Percentiles rank a stretch among this genome's conserved stretches.
Conservation (phyloP, 2,888 invertebrate species). For the Drosophila subquinaria region DNA sequence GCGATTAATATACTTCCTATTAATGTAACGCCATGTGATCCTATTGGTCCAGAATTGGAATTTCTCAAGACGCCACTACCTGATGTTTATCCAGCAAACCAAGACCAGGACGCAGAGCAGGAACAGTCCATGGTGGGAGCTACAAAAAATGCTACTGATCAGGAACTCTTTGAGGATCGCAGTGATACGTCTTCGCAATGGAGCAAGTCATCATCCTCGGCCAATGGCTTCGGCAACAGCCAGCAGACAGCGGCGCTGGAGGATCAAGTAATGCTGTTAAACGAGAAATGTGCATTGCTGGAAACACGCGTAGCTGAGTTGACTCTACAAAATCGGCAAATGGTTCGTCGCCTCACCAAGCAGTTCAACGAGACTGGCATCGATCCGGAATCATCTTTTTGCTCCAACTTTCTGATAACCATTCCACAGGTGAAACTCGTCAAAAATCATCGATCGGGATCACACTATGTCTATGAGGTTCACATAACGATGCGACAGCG, state of each 20-base stretch:
- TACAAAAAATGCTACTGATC: slow-evolving; percentile 10
- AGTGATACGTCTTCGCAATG: slow-evolving; percentile 84
- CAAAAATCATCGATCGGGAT: slow-evolving; percentile 64
- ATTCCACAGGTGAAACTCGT: slow-evolving; percentile 83
- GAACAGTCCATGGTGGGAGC: background rate
- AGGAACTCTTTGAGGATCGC: slow-evolving; percentile 71
- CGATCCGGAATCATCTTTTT: slow-evolving; percentile 80
- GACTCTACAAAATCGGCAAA: slow-evolving; percentile 82
- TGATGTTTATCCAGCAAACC: slow-evolving; percentile 34
- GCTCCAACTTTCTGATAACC: slow-evolving; percentile 83
- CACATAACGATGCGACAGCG: slow-evolving; percentile 84
- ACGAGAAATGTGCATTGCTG: slow-evolving; percentile 82
- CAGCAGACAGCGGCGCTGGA: slow-evolving; percentile 71
- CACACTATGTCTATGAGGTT: slow-evolving; percentile 84
- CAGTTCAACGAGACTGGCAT: slow-evolving; percentile 82
- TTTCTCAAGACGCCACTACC: slow-evolving; percentile 75
- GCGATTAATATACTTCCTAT: slow-evolving; percentile 4
- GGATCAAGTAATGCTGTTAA: slow-evolving; percentile 77
- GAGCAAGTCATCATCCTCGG: slow-evolving; percentile 83
- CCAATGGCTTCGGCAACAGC: slow-evolving; percentile 48
- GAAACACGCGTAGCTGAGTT: slow-evolving; percentile 84
- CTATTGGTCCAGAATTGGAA: slow-evolving; percentile 79
- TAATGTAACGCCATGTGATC: slow-evolving; percentile 60
- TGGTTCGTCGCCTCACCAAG: slow-evolving; percentile 81
- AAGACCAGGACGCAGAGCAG: slow-evolving; percentile 13